Evolutionary conservation across 1,140 invertebrate species (phyloP), one percentile per base, ranked within the genome.

Genomic region (Hycleus cichorii): DNA sequence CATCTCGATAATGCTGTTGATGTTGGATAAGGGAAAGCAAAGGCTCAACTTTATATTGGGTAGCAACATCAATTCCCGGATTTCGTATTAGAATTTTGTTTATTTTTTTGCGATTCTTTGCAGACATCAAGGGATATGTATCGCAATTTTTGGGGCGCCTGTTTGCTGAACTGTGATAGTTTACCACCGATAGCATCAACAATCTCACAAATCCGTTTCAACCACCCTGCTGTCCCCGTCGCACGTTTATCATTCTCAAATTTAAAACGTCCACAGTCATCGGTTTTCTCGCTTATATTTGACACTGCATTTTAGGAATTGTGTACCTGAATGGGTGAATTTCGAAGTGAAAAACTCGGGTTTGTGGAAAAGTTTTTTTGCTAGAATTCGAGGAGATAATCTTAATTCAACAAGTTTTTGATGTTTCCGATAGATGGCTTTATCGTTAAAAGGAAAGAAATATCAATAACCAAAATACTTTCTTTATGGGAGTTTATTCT

Each of bases 111-210:
- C 51, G 27, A 52, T 43, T 52, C 60, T 49, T 32, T 60, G 64
- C 66, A 68, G 66, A 68, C 66, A 62, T 68, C 64, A 52, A 57
- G 62, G 64, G 59, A 59, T 58, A 58, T 66, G 68, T 71, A 67
- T 69, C 68, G 67, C 64, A 66, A 64, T 69, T 69, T 68, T 56
- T 4, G 32, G 60, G 68, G 65, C 64, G 65, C 65, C 65, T 65
- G 50, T 39, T 49, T 53, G 58, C 62, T 59, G 55, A 58, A 67
- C 65, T 65, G 64, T 64, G 64, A 60, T 66, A 62, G 58, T 64
- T 32, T 32, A 32, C 65, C 56, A 64, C 59, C 63, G 70, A 72
- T 72, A 72, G 59, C 67, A 72, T 72, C 70, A 70, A 72, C 70
- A 72, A 72, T 72, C 70, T 70, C 57, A 54, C 52, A 62, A 32